Evolutionary conservation across 1,140 invertebrate species (phyloP), one percentile per base, ranked within the genome.

Genomic region (Aphaenogaster floridana): DNA sequence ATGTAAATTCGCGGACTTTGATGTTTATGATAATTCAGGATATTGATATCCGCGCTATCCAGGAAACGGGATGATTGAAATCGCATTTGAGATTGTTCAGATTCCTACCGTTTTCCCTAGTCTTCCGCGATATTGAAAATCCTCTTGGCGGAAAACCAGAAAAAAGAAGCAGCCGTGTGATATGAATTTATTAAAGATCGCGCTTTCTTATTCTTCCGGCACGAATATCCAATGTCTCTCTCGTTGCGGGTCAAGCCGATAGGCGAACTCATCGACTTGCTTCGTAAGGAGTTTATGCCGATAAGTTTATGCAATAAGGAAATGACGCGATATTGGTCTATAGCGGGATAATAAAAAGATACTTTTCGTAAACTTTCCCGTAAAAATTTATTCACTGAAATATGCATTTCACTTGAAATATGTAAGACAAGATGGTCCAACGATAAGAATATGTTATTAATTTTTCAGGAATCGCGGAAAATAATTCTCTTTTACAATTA

Each of bases 171-270:
- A 7, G 15, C 13, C 48, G 21, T 68, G 48, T 68, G 17, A 84
- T 57, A 61, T 74, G 52, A 83, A 84, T 84, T 84, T 84, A 74
- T 84, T 59, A 61, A 54, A 59, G 21, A 3, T 74, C 42, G 42
- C 9, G 54, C 28, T 72, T 13, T 17, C n/a, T 72, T 59, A 59
- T 61, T 36, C 48, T 59, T 57, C 28, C 13, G 9, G 9, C 15
- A 36, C 54, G 74, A 84, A 84, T 74, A 61, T 74, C n/a, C 42
- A 74, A 48, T 84, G n/a, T 74, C 42, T 74, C 61, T 42, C 61
- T 42, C 8, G 28, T 69, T 39, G 34, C n/a, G 34, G 28, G 28
- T 80, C 34, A 21, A 80, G 9, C 48, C 42, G 61, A 21, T 34
- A 17, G 66, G 13, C 45, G 45, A 69, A 28, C 3, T 9, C 9